Evolutionary conservation across 2,797 vertebrate species (phyloP).

Genomic region (Rhinichthys osculus): DNA sequence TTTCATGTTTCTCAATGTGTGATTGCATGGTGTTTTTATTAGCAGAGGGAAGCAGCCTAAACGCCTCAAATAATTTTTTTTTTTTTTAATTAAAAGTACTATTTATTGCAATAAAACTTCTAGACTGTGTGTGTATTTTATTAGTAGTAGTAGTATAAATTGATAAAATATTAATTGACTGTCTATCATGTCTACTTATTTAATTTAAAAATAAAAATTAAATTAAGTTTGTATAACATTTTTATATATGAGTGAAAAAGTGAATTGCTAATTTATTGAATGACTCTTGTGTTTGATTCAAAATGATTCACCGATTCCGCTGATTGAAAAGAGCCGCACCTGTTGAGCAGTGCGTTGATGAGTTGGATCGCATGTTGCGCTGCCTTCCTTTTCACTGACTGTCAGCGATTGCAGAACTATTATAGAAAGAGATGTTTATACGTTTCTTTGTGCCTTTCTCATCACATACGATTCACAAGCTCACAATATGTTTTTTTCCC

Average conservation of each 20-base stretch:
- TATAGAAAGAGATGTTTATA: not conserved
- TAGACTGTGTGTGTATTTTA: not conserved
- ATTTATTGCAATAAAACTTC: not conserved
- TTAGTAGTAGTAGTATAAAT: not conserved
- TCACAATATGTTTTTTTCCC: not conserved
- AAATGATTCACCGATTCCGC: not conserved
- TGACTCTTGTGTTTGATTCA: not conserved
- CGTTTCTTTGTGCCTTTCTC: not conserved
- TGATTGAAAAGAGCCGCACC: not conserved
- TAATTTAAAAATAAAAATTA: too few species aligned
- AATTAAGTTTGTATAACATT: not conserved
- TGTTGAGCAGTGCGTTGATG: not conserved
- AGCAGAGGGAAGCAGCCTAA: not conserved
- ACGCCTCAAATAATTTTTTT: not conserved
- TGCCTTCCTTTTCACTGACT: not conserved
- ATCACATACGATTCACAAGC: not conserved
- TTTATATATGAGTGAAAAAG: not conserved
- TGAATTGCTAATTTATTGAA: not conserved
- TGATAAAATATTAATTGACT: not conserved
- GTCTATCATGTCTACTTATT: not conserved
- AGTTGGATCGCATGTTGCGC: not conserved
- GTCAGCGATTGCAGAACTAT: not conserved
- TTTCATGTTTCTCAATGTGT: conserved; percentile 1
- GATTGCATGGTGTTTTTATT: conserved; percentile 23
- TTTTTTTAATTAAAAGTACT: not conserved